These are phyloP conservation scores for Muschampia plurimacula DNA, from an alignment of 2,888 invertebrate genomes.

Conservation along the genomic window DNA sequence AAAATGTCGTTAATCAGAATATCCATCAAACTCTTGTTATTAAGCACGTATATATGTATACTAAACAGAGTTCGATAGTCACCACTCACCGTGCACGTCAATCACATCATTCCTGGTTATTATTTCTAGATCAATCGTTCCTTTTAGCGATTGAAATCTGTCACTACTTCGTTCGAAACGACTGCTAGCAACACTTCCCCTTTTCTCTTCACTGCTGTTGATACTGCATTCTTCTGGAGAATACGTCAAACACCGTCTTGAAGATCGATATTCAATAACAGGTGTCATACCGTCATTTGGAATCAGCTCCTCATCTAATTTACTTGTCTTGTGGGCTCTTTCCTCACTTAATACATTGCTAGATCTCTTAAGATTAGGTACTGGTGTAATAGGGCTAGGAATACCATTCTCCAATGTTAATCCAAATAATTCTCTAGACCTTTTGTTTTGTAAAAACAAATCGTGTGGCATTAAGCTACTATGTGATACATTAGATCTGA, in stretches of 20 bases:
- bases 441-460: conserved; percentile 58
- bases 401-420: conserved; percentile 79
- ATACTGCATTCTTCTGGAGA: conserved; percentile 84
- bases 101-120: conserved; percentile 85
- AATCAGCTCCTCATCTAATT: conserved; percentile 78
- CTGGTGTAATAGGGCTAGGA: conserved; percentile 82
- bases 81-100: conserved; percentile 90
- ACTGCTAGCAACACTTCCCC: conserved; percentile 82
- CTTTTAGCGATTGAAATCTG: conserved; percentile 73
- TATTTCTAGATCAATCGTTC: conserved; percentile 88
- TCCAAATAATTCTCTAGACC: conserved; percentile 73
- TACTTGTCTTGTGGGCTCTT: conserved; percentile 80
- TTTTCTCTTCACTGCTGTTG: conserved; percentile 82
- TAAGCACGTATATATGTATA: conserved; percentile 11
- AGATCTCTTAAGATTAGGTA: conserved; percentile 71
- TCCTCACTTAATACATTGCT: conserved; percentile 76
- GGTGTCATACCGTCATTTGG: conserved; percentile 72
- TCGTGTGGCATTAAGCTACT: conserved; percentile 73
- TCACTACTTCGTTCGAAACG: conserved; percentile 70
- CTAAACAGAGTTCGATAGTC: conserved; percentile 69
- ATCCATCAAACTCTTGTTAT: not conserved
- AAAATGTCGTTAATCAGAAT: conserved; percentile 28
- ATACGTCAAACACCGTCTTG: conserved; percentile 86
- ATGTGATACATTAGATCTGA: conserved; percentile 71
- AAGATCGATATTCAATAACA: conserved; percentile 77